phyloP scores from a whole-genome alignment of 2,797 vertebrate species.

The Pitangus sulphuratus region DNA sequence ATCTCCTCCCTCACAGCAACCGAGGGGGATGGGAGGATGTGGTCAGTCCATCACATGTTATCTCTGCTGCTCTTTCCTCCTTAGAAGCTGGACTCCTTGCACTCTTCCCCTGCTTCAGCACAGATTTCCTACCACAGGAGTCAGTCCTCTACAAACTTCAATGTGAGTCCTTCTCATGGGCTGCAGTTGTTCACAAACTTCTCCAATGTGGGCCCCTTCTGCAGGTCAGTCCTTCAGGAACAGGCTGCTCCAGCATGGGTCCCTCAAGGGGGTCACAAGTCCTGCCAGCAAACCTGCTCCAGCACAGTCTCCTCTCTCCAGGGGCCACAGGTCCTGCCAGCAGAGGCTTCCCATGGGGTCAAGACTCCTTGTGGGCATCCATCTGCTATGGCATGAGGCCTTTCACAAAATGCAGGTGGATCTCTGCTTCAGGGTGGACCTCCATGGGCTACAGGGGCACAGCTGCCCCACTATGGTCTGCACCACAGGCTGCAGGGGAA shows the following conservation, averaged over 20 bases:
- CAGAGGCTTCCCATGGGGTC: rapidly evolving
- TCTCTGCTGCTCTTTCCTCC: neutral
- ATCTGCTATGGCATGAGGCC: rapidly evolving
- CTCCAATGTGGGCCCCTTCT: neutral
- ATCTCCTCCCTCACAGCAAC: neutral
- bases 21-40: neutral
- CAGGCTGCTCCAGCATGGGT: rapidly evolving
- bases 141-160: neutral
- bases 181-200: neutral
- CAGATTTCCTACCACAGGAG: neutral
- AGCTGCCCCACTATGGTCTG: neutral
- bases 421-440: neutral
- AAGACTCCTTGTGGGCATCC: neutral
- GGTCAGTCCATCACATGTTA: rapidly evolving
- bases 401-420: neutral
- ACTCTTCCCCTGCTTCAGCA: neutral
- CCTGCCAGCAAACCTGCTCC: neutral
- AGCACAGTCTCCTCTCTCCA: neutral
- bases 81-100: neutral
- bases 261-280: neutral
- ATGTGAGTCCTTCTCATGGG: rapidly evolving
- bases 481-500: neutral
- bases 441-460: neutral
- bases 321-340: neutral
- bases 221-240: neutral